A percentile compares a stretch with the other conserved stretches of the same genome.
Evolutionary conservation across 2,113 vertebrate species (phyloP).

Genomic region (Cricetomys ansorgei): DNA sequence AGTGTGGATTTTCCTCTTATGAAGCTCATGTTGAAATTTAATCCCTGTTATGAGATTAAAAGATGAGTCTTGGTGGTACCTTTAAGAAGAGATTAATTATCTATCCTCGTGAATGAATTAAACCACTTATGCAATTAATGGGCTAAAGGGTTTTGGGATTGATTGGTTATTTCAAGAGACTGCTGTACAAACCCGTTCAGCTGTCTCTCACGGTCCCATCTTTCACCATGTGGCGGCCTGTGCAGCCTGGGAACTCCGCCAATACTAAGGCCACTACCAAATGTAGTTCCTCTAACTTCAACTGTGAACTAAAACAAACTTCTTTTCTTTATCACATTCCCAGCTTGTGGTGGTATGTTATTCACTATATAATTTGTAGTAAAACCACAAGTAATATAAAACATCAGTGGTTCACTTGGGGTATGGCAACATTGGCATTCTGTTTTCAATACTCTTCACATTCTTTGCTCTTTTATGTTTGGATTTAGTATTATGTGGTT

Average conservation of each 20-base stretch:
- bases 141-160: neutral
- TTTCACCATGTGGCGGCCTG: neutral
- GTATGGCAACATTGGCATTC: neutral
- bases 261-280: neutral
- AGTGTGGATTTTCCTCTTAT: neutral
- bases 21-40: neutral
- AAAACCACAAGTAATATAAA: neutral
- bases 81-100: slow-evolving; percentile 22
- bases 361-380: neutral
- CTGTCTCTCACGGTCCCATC: neutral
- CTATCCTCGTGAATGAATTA: neutral
- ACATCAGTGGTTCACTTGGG: neutral
- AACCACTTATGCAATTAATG: neutral
- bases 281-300: neutral
- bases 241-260: neutral
- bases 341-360: neutral
- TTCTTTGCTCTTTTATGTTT: neutral
- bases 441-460: neutral
- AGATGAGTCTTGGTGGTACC: neutral
- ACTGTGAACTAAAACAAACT: neutral
- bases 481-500: neutral
- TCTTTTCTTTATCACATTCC: neutral
- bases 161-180: neutral
- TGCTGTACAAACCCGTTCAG: neutral
- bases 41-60: neutral